phyloP scores from a whole-genome alignment of 2,888 invertebrate species.

The Melinopterus prodromus region DNA sequence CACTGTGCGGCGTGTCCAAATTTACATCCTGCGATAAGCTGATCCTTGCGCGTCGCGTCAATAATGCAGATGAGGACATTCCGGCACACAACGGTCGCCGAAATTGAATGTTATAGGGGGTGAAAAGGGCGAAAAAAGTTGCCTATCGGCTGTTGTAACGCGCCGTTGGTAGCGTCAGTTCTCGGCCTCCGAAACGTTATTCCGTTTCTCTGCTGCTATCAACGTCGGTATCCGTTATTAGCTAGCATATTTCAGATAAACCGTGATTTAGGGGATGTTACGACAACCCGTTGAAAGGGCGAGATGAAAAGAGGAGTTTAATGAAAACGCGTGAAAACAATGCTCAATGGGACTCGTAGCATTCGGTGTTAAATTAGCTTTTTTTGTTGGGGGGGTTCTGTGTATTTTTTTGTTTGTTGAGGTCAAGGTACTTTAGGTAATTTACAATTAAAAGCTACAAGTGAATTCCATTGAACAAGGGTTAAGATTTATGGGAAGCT shows the following conservation, averaged over 20 bases:
- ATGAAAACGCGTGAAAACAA: not conserved
- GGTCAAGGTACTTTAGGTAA: too few relatives aligned
- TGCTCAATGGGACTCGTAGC: not conserved
- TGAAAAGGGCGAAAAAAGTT: not conserved
- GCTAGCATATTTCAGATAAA: conserved; percentile 4
- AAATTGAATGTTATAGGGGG: not conserved
- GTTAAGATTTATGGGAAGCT: too few relatives aligned
- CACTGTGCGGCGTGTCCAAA: not conserved
- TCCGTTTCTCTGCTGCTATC: not conserved
- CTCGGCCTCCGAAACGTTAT: not conserved
- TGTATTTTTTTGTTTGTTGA: too few relatives aligned
- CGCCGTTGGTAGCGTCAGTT: not conserved
- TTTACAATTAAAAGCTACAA: too few relatives aligned
- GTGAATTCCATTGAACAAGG: too few relatives aligned
- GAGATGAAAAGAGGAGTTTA: not conserved
- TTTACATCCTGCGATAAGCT: conserved; percentile 4
- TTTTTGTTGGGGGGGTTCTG: too few relatives aligned
- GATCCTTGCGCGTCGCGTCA: not conserved
- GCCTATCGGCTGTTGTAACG: not conserved
- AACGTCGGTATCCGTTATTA: not conserved
- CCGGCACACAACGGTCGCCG: not conserved
- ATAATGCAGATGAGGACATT: not conserved
- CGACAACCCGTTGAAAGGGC: not conserved
- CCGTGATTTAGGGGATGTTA: not conserved
- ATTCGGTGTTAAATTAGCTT: too few relatives aligned